A percentile compares a stretch with the other conserved stretches of the same genome.
These are phyloP conservation scores for Drosophila mojavensis DNA, from an alignment of 1,140 invertebrate genomes.

Conservation along the genomic window DNA sequence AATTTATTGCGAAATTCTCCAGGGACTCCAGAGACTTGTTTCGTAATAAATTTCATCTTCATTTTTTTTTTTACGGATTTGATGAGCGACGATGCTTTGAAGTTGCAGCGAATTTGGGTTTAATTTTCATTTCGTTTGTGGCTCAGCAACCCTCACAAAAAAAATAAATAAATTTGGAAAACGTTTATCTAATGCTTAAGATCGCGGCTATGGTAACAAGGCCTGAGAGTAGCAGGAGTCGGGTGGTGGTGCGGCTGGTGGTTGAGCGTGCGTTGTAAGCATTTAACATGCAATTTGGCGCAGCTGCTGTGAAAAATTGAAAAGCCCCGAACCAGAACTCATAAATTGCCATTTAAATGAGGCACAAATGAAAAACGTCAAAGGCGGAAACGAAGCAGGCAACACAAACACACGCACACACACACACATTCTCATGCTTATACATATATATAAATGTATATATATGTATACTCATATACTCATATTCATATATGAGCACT, in stretches of 20 bases:
- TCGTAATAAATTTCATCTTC: conserved; percentile 8
- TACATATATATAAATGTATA: conserved; percentile 2
- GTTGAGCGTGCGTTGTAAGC: conserved; percentile 25
- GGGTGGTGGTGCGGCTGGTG: neutral
- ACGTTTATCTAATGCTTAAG: conserved; percentile 68
- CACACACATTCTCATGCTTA: conserved; percentile 8
- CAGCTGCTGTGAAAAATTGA: conserved; percentile 74
- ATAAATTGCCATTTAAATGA: conserved; percentile 79
- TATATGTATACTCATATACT: neutral
- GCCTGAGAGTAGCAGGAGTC: neutral
- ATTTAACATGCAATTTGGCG: conserved; percentile 76
- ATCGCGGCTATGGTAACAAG: conserved; percentile 37
- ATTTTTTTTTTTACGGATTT: conserved; percentile 16
- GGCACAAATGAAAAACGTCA: conserved; percentile 66
- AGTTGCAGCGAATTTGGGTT: conserved; percentile 51
- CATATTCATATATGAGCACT: conserved; percentile 7
- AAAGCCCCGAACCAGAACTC: conserved; percentile 29
- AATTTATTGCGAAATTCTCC: conserved; percentile 34
- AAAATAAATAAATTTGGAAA: conserved; percentile 38
- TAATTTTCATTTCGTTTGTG: conserved; percentile 60
- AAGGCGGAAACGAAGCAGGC: conserved; percentile 8
- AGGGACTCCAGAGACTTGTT: conserved; percentile 1
- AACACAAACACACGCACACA: conserved; percentile 5
- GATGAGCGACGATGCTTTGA: conserved; percentile 53
- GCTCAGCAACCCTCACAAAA: conserved; percentile 42